These are phyloP conservation scores for Anguilla megastoma DNA, from an alignment of 2,797 vertebrate species.

Conservation along the genomic window DNA sequence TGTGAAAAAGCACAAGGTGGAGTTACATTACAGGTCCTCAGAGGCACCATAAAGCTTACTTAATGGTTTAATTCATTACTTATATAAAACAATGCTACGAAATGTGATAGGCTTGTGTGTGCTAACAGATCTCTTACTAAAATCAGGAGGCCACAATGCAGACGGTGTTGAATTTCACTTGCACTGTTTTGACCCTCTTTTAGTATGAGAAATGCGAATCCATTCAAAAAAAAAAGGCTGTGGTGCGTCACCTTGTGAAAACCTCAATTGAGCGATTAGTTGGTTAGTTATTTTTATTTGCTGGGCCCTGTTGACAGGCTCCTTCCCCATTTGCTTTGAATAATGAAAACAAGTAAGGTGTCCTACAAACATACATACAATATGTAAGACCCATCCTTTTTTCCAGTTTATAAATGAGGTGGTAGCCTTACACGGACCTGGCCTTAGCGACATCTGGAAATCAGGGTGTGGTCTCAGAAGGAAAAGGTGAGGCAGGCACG, in stretches of 20 bases:
- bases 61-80: not conserved
- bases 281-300: not conserved
- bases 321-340: not conserved
- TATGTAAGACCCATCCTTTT: not conserved
- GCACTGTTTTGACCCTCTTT: not conserved
- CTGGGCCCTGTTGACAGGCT: not conserved
- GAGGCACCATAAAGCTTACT: not conserved
- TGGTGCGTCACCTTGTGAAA: not conserved
- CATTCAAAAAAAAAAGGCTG: not conserved
- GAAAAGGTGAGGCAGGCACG: not conserved
- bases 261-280: not conserved
- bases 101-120: not conserved
- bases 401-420: not conserved
- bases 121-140: not conserved
- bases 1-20: not conserved
- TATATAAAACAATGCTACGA: not conserved
- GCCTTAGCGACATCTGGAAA: not conserved
- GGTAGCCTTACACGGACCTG: not conserved
- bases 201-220: constrained; percentile 1
- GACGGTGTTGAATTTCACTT: not conserved
- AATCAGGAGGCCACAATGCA: not conserved
- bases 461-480: not conserved
- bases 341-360: not conserved
- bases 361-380: not conserved
- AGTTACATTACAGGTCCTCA: not conserved